Conservation (phyloP, 2,888 invertebrate genomes). For the Pristionchus mayeri region DNA sequence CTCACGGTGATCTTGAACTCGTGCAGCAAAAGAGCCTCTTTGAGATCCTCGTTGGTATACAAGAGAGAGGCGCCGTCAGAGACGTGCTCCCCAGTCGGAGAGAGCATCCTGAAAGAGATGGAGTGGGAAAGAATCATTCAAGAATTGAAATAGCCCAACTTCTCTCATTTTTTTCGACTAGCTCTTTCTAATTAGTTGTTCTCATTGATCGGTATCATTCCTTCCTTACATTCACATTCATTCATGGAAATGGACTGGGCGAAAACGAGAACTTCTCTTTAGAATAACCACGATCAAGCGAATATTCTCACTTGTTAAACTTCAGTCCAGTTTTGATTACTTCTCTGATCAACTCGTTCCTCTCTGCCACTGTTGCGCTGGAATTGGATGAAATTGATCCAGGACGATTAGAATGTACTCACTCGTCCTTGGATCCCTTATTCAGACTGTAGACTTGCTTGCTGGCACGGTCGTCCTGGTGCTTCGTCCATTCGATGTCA, state of each 20-base stretch:
- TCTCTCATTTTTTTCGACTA: too few relatives aligned
- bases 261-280: too few relatives aligned
- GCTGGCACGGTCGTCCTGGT: neutral
- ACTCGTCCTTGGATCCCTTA: conserved; percentile 45
- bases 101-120: conserved; percentile 44
- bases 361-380: conserved; percentile 12
- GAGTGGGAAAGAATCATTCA: too few relatives aligned
- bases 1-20: neutral
- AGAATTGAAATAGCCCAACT: too few relatives aligned
- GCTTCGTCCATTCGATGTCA: neutral
- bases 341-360: conserved; percentile 9
- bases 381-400: too few relatives aligned
- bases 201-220: too few relatives aligned
- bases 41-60: neutral
- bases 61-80: conserved; percentile 16
- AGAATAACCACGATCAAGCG: too few relatives aligned
- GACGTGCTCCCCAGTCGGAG: neutral
- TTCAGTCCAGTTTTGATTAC: neutral
- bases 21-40: neutral
- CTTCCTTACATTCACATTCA: too few relatives aligned
- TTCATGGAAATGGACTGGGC: too few relatives aligned
- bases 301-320: conserved; percentile 1
- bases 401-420: too few relatives aligned
- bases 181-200: too few relatives aligned
- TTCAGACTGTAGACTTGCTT: neutral